Percentiles rank a stretch among this genome's conserved stretches.
These are phyloP conservation scores for Herpetotheres cachinnans DNA, from an alignment of 2,113 vertebrate genomes.

Conservation along the genomic window DNA sequence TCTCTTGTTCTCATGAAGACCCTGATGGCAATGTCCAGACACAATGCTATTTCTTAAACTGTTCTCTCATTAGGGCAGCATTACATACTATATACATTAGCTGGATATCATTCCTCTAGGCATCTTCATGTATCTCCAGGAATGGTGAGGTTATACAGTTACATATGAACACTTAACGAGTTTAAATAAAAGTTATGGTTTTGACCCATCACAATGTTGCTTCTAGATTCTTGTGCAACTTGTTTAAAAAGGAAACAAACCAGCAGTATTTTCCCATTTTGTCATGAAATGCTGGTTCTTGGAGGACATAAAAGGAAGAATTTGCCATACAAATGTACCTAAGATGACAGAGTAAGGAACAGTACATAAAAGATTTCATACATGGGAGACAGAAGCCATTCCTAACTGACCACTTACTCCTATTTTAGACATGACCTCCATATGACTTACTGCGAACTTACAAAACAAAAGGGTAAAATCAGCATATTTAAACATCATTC, in stretches of 20 bases:
- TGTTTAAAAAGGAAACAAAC: neutral
- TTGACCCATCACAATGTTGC: neutral
- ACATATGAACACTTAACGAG: neutral
- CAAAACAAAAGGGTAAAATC: neutral
- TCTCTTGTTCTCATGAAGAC: neutral
- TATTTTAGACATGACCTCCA: neutral
- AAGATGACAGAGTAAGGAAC: neutral
- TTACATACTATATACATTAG: neutral
- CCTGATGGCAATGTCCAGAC: neutral
- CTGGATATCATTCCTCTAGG: neutral
- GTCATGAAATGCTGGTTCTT: neutral
- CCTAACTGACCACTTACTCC: neutral
- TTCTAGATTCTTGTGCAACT: neutral
- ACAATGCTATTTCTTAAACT: neutral
- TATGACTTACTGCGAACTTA: neutral
- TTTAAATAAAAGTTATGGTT: neutral
- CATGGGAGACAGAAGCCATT: neutral
- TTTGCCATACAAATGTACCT: neutral
- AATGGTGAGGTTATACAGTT: neutral
- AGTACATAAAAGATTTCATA: neutral
- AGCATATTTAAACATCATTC: neutral
- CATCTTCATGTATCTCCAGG: neutral
- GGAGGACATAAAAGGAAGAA: neutral
- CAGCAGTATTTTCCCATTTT: neutral
- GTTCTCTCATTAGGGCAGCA: neutral